Evolutionary conservation across 2,797 vertebrate genomes (phyloP).

Genomic region (Kryptopterus vitreolus): DNA sequence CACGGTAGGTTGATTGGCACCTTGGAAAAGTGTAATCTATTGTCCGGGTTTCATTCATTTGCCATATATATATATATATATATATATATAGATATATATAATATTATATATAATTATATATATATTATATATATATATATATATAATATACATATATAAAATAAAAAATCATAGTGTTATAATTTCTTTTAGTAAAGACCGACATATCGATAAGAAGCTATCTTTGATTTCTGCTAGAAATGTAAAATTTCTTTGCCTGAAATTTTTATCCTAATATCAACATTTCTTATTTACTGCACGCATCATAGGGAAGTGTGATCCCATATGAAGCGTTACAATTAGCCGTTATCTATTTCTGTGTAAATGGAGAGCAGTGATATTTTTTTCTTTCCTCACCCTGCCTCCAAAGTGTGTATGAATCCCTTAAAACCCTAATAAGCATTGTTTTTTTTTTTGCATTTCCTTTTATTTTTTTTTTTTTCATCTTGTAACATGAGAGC

Average conservation of each 20-base stretch:
- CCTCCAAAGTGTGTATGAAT: constrained; percentile 23
- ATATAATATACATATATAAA: no score
- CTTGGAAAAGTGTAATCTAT: no score
- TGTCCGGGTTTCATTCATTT: no score
- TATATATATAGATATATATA: no score
- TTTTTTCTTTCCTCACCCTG: constrained; percentile 6
- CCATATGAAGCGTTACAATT: constrained; percentile 2
- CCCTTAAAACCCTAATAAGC: constrained; percentile 51
- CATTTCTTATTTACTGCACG: background rate
- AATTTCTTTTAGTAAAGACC: no score
- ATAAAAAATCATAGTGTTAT: no score
- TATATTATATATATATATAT: no score
- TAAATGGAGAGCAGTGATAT: constrained; percentile 26
- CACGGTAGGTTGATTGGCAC: no score
- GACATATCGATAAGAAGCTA: no score
- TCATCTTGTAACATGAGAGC: constrained; percentile 44
- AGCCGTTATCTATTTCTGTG: constrained; percentile 26
- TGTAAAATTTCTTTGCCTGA: background rate
- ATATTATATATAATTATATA: no score
- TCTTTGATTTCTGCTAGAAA: no score
- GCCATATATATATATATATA: no score
- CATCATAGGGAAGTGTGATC: constrained; percentile 8
- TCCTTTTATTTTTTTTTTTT: constrained; percentile 10
- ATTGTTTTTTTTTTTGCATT: background rate
- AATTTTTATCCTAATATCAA: background rate